phyloP scores from a whole-genome alignment of 2,797 vertebrate genomes.

The Sarcophilus harrisii region DNA sequence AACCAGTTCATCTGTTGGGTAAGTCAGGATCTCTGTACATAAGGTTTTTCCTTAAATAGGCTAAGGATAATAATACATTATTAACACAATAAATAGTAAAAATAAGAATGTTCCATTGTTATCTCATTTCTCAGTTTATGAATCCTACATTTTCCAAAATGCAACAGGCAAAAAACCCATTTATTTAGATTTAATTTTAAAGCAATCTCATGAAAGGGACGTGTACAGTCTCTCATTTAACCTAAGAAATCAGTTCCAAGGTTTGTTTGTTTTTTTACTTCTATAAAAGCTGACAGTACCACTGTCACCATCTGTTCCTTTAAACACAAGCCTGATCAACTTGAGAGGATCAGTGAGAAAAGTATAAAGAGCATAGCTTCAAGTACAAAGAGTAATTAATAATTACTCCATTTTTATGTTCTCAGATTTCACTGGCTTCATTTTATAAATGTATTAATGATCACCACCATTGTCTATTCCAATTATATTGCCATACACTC shows the following conservation, averaged over 20 bases:
- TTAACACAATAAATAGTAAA: neutral
- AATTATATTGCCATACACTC: neutral
- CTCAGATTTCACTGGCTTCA: neutral
- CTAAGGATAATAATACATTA: neutral
- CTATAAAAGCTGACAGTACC: neutral
- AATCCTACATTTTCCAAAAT: neutral
- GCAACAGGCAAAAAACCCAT: neutral
- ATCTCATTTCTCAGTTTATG: neutral
- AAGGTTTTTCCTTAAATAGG: neutral
- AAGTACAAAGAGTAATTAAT: neutral
- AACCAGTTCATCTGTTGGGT: neutral
- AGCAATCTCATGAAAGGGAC: neutral
- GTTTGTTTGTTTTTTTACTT: too few species aligned
- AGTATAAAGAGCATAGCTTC: neutral
- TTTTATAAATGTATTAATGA: neutral
- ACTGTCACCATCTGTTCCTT: neutral
- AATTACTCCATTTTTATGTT: neutral
- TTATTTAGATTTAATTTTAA: neutral
- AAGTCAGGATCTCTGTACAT: neutral
- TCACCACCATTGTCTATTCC: neutral
- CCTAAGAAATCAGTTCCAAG: neutral
- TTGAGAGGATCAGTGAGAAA: neutral
- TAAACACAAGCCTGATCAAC: neutral
- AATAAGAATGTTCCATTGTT: neutral
- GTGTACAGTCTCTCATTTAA: neutral